These are phyloP conservation scores for Masticophis lateralis DNA, from an alignment of 2,797 vertebrate genomes.

Conservation along the genomic window DNA sequence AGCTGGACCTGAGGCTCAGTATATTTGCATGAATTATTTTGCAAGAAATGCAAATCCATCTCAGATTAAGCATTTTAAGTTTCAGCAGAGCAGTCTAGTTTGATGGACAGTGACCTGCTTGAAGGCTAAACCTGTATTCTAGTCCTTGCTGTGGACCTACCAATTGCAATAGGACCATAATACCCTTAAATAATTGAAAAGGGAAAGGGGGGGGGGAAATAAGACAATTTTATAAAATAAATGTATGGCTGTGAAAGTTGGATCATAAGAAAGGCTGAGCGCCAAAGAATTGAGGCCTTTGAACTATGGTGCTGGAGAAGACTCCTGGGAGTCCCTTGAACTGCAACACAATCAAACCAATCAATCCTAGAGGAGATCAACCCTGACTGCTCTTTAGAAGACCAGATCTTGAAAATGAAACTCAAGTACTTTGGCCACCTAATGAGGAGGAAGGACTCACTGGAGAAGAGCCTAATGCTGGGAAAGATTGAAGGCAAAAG, in stretches of 20 bases:
- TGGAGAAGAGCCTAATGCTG: no score
- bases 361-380: no score
- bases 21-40: background rate
- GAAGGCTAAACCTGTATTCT: background rate
- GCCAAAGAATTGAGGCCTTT: no score
- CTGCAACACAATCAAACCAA: no score
- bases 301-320: no score
- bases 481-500: no score
- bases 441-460: no score
- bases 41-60: background rate
- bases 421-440: no score
- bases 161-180: background rate
- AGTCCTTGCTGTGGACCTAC: background rate
- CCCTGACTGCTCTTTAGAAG: no score
- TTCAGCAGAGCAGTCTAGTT: background rate
- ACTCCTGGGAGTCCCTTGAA: no score
- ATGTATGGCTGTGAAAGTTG: background rate
- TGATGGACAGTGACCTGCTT: background rate
- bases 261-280: no score
- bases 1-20: background rate
- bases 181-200: background rate
- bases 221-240: background rate
- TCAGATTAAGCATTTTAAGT: background rate
- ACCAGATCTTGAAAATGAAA: no score
- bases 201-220: background rate